Evolutionary conservation across 2,888 invertebrate genomes (phyloP).

Genomic region (Cyrtodaria siliqua): DNA sequence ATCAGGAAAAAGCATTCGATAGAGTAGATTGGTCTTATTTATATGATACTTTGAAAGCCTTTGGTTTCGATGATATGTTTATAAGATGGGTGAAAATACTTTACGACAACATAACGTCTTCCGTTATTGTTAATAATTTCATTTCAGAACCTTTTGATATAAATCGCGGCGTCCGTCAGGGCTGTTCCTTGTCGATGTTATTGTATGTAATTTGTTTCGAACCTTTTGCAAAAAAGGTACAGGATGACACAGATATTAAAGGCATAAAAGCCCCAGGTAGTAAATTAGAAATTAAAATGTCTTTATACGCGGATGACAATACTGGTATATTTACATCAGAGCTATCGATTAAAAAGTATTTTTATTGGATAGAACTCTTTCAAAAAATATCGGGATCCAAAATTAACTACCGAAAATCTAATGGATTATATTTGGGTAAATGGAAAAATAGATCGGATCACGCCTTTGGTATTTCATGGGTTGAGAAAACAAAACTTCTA

Average conservation of each 20-base stretch:
- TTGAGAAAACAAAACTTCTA: constrained; percentile 42
- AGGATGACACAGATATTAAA: constrained; percentile 21
- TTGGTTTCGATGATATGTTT: constrained; percentile 61
- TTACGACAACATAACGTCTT: constrained; percentile 54
- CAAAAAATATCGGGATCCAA: constrained; percentile 48
- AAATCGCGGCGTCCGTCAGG: constrained; percentile 53
- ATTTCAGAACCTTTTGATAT: constrained; percentile 51
- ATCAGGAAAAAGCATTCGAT: constrained; percentile 72
- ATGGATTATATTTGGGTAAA: constrained; percentile 56
- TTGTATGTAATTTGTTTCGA: constrained; percentile 49
- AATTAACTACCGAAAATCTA: constrained; percentile 52
- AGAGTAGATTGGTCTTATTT: constrained; percentile 63
- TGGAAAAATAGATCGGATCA: constrained; percentile 61
- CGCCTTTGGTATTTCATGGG: constrained; percentile 61
- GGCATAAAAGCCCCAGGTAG: constrained; percentile 31
- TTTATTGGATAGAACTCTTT: constrained; percentile 20
- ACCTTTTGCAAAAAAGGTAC: constrained; percentile 36
- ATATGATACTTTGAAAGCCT: constrained; percentile 50
- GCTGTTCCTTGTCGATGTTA: constrained; percentile 49
- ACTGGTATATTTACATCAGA: constrained; percentile 25
- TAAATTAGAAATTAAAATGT: constrained; percentile 24
- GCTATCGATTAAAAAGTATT: no score
- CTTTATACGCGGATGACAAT: constrained; percentile 37
- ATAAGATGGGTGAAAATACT: constrained; percentile 59
- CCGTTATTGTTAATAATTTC: constrained; percentile 55